Conservation (phyloP, 2,888 invertebrate species). For the Carterocephalus palaemon region DNA sequence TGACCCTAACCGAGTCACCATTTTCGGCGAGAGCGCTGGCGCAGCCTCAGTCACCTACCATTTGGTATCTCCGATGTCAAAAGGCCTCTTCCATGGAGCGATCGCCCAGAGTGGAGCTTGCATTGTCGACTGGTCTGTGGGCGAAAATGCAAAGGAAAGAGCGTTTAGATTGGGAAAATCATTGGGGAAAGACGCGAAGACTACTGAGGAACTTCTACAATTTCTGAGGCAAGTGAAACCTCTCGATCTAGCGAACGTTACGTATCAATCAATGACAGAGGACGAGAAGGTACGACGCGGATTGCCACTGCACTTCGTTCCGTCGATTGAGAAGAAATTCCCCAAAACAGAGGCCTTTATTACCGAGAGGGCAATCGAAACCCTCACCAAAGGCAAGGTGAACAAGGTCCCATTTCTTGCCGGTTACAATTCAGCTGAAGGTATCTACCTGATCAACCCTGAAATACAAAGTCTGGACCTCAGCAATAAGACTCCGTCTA, state of each 20-base stretch:
- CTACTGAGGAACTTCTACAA: conserved; percentile 33
- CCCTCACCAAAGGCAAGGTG: conserved; percentile 34
- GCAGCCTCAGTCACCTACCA: conserved; percentile 50
- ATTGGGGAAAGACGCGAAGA: conserved; percentile 36
- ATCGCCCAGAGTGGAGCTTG: conserved; percentile 51
- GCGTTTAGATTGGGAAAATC: conserved; percentile 36
- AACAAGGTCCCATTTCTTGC: conserved; percentile 39
- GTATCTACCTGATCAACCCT: conserved; percentile 31
- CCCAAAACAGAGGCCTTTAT: conserved; percentile 38
- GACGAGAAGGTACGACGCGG: conserved; percentile 40
- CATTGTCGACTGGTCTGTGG: conserved; percentile 36
- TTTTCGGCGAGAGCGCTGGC: conserved; percentile 58
- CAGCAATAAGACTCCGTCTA: conserved; percentile 33
- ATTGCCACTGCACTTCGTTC: conserved; percentile 41
- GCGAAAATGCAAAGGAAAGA: conserved; percentile 30
- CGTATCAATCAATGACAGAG: conserved; percentile 34
- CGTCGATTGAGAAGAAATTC: conserved; percentile 43
- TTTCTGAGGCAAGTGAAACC: conserved; percentile 36
- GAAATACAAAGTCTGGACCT: conserved; percentile 33
- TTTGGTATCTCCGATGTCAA: conserved; percentile 51
- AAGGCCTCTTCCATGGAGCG: conserved; percentile 49
- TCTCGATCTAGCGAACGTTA: conserved; percentile 35
- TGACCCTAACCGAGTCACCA: conserved; percentile 45
- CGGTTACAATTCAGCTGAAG: conserved; percentile 42
- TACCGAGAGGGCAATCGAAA: conserved; percentile 35